Conservation (phyloP, 2,113 vertebrate genomes). For the Nibea coibor region DNA sequence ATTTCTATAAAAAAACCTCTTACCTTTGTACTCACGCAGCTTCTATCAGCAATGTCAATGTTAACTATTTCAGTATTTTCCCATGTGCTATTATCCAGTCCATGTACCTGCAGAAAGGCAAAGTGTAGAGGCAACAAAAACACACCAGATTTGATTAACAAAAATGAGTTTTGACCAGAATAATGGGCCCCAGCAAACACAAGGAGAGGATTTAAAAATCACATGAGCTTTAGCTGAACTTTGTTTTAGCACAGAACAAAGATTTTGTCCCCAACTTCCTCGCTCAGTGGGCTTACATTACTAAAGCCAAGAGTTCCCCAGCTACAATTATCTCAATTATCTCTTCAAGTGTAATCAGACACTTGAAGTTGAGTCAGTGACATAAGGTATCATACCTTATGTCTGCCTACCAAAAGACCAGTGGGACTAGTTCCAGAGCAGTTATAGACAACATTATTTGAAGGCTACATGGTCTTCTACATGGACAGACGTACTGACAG, state of each 20-base stretch:
- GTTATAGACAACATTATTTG: neutral
- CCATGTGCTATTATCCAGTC: constrained; percentile 87
- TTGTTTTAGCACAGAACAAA: neutral
- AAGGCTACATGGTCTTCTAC: too few species aligned
- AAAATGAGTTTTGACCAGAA: neutral
- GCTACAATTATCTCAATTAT: neutral
- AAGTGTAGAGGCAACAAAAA: neutral
- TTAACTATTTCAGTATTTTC: constrained; percentile 86
- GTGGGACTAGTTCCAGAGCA: neutral
- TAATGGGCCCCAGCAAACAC: neutral
- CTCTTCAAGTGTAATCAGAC: too few species aligned
- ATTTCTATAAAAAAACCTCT: constrained; percentile 1
- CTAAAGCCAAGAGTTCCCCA: neutral
- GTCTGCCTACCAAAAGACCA: neutral
- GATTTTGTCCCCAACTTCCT: neutral
- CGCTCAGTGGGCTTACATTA: neutral
- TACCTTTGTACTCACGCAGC: constrained; percentile 87
- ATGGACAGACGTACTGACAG: too few species aligned
- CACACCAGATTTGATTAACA: neutral
- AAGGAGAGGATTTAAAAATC: neutral
- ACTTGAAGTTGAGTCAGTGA: neutral
- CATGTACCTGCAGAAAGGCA: constrained; percentile 87
- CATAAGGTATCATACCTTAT: neutral
- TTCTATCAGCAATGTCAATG: constrained; percentile 94
- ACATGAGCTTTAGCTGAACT: neutral